phyloP scores from a whole-genome alignment of 2,797 vertebrate species.

The Eulemur coronatus region DNA sequence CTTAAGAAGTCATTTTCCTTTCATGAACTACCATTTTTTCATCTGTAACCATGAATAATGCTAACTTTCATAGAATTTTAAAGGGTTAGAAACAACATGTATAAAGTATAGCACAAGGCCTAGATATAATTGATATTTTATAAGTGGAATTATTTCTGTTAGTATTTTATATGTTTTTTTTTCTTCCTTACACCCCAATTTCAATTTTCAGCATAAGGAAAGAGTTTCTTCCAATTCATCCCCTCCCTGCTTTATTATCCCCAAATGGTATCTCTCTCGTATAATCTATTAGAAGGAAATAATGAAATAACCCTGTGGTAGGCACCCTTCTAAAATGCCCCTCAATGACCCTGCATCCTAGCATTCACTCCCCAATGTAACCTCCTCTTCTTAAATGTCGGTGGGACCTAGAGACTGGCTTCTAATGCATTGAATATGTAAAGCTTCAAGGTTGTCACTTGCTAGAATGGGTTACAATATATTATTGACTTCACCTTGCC shows the following conservation, averaged over 20 bases:
- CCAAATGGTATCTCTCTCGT: not conserved
- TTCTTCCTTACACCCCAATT: not conserved
- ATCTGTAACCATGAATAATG: not conserved
- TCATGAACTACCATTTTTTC: conserved; percentile 3
- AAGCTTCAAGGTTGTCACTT: not conserved
- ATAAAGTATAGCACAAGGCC: not conserved
- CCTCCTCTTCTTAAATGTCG: not conserved
- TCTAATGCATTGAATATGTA: not conserved
- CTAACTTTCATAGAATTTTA: not conserved
- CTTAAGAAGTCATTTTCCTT: not conserved
- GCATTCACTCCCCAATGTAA: not conserved
- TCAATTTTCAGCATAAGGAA: not conserved
- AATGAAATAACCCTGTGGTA: not conserved
- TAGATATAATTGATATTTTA: not conserved
- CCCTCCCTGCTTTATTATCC: not conserved
- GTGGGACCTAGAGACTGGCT: not conserved
- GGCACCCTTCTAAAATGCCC: not conserved
- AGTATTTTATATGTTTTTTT: not conserved
- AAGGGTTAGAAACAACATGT: not conserved
- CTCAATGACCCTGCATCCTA: not conserved
- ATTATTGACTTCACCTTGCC: not conserved
- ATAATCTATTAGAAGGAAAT: not conserved
- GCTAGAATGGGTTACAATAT: not conserved
- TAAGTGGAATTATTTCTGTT: not conserved
- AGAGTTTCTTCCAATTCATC: not conserved